phyloP scores from a whole-genome alignment of 2,888 invertebrate genomes.

The Limenitis camilla region DNA sequence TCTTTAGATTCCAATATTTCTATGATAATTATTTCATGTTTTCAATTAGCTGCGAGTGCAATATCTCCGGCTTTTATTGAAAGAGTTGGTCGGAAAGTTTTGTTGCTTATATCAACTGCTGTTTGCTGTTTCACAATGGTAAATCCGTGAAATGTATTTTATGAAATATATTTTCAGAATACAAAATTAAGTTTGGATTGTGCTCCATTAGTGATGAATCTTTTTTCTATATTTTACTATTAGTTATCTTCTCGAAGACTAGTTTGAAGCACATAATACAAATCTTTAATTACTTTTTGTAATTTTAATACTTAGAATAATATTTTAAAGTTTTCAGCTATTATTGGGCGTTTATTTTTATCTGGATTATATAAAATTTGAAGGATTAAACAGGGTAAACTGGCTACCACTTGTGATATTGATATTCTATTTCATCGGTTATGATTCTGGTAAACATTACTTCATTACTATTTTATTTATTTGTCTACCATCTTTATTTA shows the following conservation, averaged over 20 bases:
- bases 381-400: slow-evolving; percentile 22
- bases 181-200: no score
- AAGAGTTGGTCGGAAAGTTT: slow-evolving; percentile 11
- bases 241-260: no score
- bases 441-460: slow-evolving; percentile 36
- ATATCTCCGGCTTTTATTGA: slow-evolving; percentile 17
- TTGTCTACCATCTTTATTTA: not conserved
- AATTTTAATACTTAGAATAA: no score
- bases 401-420: slow-evolving; percentile 40
- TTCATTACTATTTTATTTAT: not conserved
- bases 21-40: slow-evolving; percentile 17
- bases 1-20: slow-evolving; percentile 13
- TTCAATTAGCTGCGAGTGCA: slow-evolving; percentile 15
- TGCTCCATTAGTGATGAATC: no score
- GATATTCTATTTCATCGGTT: slow-evolving; percentile 37
- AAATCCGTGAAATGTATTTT: not conserved
- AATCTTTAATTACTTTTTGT: not conserved
- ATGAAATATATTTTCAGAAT: no score
- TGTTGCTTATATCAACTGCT: slow-evolving; percentile 14
- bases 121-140: slow-evolving; percentile 19
- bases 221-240: no score
- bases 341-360: slow-evolving; percentile 39
- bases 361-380: slow-evolving; percentile 23
- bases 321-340: slow-evolving; percentile 18
- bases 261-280: no score